Percentiles rank a stretch among this genome's conserved stretches.
Evolutionary conservation across 2,888 invertebrate species (phyloP).

Genomic region (Drosophila multiciliata): DNA sequence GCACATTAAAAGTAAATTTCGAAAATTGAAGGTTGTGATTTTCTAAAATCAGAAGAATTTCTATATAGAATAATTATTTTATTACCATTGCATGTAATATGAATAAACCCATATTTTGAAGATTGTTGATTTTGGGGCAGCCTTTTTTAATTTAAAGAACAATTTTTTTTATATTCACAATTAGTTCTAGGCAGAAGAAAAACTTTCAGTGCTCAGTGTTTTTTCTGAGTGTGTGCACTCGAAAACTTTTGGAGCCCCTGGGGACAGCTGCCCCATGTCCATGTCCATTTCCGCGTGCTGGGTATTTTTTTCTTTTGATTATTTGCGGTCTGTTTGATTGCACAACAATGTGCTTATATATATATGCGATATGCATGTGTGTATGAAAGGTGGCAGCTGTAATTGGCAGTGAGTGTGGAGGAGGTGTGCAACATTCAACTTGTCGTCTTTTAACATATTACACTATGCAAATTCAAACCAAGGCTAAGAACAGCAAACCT

Average conservation of each 20-base stretch:
- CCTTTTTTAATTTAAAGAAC: not conserved
- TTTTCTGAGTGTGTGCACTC: slow-evolving; percentile 23
- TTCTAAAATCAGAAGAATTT: not conserved
- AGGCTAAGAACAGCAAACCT: slow-evolving; percentile 24
- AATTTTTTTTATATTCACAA: not conserved
- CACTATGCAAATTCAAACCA: slow-evolving; percentile 33
- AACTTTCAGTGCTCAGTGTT: not conserved
- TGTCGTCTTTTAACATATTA: slow-evolving; percentile 20
- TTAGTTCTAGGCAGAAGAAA: too few relatives aligned
- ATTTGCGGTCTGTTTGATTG: slow-evolving; percentile 70
- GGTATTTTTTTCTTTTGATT: slow-evolving; percentile 16
- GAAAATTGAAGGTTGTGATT: not conserved
- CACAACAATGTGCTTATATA: slow-evolving; percentile 62
- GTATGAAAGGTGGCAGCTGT: slow-evolving; percentile 48
- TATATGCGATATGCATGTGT: not conserved
- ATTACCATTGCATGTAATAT: not conserved
- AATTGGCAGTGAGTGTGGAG: slow-evolving; percentile 45
- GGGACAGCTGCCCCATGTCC: slow-evolving; percentile 35
- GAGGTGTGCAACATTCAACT: slow-evolving; percentile 11
- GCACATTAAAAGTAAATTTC: not conserved
- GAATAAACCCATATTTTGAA: not conserved
- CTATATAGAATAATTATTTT: not conserved
- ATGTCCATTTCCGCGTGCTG: slow-evolving; percentile 23
- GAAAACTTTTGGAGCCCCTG: slow-evolving; percentile 36
- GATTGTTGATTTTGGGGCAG: not conserved